Evolutionary conservation across 2,888 invertebrate species (phyloP), one percentile per base, ranked within the genome.

Genomic region (Chaetogeoica ovagalla): DNA sequence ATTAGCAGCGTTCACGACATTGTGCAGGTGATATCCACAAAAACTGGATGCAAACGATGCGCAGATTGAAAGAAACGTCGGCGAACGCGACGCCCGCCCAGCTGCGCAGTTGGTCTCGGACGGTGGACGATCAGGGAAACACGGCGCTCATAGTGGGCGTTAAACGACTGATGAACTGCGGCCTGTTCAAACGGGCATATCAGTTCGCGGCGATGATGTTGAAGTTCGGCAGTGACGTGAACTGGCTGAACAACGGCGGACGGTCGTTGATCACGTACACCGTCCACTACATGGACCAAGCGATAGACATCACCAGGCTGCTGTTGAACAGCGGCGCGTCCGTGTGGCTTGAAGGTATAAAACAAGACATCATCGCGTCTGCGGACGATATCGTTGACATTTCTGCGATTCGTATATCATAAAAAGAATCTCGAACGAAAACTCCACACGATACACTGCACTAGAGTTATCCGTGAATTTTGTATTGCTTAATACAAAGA

Each of bases 281-380:
- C 70, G 84, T 85, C 23, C 82, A 83, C 21, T 83, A 84, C 81
- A 83, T 85, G 83, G 85, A 85, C 76, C 84, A 84, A 21, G 83
- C 84, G 63, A 82, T 84, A 43, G 83, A 83, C 37, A 83, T 85
- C 48, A 84, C 85, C 17, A 83, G 84, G n/a, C 83, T 85, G 17
- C 83, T 85, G 9, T 82, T 85, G 57, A 85, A 85, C 82, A 83
- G 83, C 62, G 85, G 85, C 6, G 85, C 85, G n/a, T 82, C 83
- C 15, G 84, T 85, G 1, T 85, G 85, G 85, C 82, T 83, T 19
- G 79, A 76, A 66, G 75, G 82, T 81, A 63, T 13, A 5, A 21
- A 23, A 57, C 19, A 7, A 59, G 19, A n/a, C n/a, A n/a, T 59
- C 21, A 59, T 59, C 59, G 21, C 21, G n/a, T 39, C 48, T 13